Conservation (phyloP, 2,797 vertebrate species). For the Pseudochromis fuscus region DNA sequence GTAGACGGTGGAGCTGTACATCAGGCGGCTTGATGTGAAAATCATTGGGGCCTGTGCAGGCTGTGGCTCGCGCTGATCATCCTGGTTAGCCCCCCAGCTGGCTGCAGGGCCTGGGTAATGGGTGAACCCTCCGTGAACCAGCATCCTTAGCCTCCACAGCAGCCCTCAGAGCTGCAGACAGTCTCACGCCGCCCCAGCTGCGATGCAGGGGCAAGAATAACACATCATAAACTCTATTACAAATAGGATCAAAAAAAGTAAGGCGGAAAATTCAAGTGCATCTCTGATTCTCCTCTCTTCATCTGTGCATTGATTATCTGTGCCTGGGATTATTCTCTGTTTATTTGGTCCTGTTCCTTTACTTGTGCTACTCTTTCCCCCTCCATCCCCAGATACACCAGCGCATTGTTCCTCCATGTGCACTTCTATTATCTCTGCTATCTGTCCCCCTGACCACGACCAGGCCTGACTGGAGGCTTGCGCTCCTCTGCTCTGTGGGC, state of each 20-base stretch:
- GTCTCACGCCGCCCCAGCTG: slow-evolving; percentile 82
- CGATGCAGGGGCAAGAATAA: slow-evolving; percentile 75
- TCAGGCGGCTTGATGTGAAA: slow-evolving; percentile 99
- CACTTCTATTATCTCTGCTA: slow-evolving; percentile 85
- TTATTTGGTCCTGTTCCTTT: slow-evolving; percentile 78
- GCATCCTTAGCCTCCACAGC: slow-evolving; percentile 90
- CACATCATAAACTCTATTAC: slow-evolving; percentile 88
- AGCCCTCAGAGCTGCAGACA: slow-evolving; percentile 81
- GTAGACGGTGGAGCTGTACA: slow-evolving; percentile 96
- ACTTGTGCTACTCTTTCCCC: slow-evolving; percentile 57
- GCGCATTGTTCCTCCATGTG: slow-evolving; percentile 80
- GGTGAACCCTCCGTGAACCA: slow-evolving; percentile 95
- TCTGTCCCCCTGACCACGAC: slow-evolving; percentile 82
- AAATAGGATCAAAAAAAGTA: slow-evolving; percentile 83
- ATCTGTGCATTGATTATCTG: slow-evolving; percentile 87
- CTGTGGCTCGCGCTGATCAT: slow-evolving; percentile 93
- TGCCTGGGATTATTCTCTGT: slow-evolving; percentile 85
- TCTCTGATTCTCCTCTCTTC: slow-evolving; percentile 70
- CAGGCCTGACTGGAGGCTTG: slow-evolving; percentile 76
- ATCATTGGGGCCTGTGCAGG: slow-evolving; percentile 98
- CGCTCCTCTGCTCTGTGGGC: slow-evolving; percentile 75
- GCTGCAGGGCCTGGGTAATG: slow-evolving; percentile 96
- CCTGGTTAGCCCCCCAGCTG: slow-evolving; percentile 99
- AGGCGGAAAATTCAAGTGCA: slow-evolving; percentile 63
- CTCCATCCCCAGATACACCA: slow-evolving; percentile 72